A percentile compares a stretch with the other conserved stretches of the same genome.
phyloP scores from a whole-genome alignment of 92 coral and sea anemone genomes.

The Epizoanthus stellaris region DNA sequence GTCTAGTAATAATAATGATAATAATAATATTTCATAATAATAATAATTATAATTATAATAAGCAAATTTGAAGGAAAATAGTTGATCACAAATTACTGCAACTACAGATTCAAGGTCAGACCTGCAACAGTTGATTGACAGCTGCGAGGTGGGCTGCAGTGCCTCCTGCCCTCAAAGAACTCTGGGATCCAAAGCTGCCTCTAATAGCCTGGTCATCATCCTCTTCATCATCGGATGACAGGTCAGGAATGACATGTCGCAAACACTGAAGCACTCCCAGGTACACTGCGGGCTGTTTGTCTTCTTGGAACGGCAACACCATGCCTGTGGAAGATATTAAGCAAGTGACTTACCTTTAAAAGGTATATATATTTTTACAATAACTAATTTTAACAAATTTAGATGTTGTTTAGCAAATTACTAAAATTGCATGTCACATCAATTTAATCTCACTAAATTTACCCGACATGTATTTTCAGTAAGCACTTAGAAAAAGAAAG shows the following conservation, averaged over 20 bases:
- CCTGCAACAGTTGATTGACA: constrained; percentile 69
- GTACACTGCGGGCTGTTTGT: constrained; percentile 75
- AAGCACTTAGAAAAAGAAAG: too few relatives aligned
- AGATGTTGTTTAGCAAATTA: too few relatives aligned
- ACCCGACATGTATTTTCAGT: too few relatives aligned
- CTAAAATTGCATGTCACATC: too few relatives aligned
- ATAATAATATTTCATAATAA: too few relatives aligned
- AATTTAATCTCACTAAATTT: too few relatives aligned
- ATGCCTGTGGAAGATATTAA: constrained; percentile 51
- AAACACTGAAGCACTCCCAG: constrained; percentile 90
- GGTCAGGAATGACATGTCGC: constrained; percentile 87
- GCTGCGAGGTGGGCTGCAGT: constrained; percentile 40
- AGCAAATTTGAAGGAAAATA: not conserved
- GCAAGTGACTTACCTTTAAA: not conserved
- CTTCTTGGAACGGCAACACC: constrained; percentile 84
- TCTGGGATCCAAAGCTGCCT: constrained; percentile 93
- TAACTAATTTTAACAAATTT: too few relatives aligned
- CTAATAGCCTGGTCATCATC: constrained; percentile 61
- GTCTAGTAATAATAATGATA: too few relatives aligned
- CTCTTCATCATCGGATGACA: constrained; percentile 63
- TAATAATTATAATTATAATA: too few relatives aligned
- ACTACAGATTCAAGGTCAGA: not conserved
- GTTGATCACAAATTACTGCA: not conserved
- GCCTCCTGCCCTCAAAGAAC: constrained; percentile 50
- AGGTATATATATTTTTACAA: too few relatives aligned